Conservation (phyloP, 2,797 vertebrate genomes). For the Alcedo atthis region DNA sequence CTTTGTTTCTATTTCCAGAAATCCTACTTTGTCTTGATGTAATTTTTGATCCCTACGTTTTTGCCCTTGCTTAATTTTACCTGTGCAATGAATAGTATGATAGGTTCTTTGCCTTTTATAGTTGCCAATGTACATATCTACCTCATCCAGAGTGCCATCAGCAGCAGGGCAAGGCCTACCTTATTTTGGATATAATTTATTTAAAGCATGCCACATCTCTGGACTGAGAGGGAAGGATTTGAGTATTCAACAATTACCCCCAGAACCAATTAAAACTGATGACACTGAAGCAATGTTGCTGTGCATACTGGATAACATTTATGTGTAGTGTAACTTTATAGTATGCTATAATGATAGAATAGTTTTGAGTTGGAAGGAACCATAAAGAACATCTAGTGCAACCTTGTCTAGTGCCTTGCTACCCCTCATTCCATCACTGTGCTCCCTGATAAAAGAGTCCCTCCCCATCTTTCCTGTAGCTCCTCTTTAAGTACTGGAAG, state of each 20-base stretch:
- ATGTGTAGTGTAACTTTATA: not conserved
- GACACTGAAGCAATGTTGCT: not conserved
- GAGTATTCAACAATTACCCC: not conserved
- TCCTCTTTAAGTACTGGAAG: not conserved
- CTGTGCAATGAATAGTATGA: not conserved
- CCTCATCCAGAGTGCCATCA: not conserved
- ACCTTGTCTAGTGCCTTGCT: not conserved
- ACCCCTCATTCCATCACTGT: not conserved
- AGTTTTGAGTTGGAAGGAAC: not conserved
- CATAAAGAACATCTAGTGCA: not conserved
- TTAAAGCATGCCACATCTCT: not conserved
- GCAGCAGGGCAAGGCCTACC: not conserved
- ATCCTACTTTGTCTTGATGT: not conserved
- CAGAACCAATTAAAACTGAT: not conserved
- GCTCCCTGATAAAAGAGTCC: not conserved
- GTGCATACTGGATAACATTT: not conserved
- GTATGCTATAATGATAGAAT: not conserved
- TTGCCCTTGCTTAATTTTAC: not conserved
- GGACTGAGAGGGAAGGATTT: not conserved
- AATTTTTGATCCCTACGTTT: not conserved
- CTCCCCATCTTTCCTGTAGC: not conserved
- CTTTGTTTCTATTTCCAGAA: not conserved
- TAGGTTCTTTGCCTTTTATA: not conserved
- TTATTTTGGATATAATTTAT: not conserved
- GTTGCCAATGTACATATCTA: not conserved